A percentile compares a stretch with the other conserved stretches of the same genome.
Evolutionary conservation across 2,797 vertebrate species (phyloP).

Genomic region (Pogonophryne albipinna): DNA sequence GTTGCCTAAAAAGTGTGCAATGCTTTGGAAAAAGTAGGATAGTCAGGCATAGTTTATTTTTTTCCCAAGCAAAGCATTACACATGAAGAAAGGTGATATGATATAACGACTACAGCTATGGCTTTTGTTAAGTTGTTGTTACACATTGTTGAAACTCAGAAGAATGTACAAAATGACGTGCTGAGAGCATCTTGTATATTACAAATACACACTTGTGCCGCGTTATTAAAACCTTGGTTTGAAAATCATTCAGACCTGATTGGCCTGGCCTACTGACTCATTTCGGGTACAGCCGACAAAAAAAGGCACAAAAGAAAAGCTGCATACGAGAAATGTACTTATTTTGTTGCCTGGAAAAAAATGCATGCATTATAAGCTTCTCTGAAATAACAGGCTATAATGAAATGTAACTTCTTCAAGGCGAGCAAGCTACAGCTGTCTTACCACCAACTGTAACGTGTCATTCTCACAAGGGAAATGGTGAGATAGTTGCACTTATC

Average conservation of each 20-base stretch:
- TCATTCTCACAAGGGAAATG: constrained; percentile 47
- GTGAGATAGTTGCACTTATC: constrained; percentile 58
- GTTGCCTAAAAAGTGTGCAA: constrained; percentile 14
- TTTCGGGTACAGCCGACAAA: constrained; percentile 34
- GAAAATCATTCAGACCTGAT: constrained; percentile 42
- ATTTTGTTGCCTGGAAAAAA: constrained; percentile 33
- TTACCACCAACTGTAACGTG: constrained; percentile 49
- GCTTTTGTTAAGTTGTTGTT: background rate
- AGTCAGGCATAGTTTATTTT: constrained; percentile 6
- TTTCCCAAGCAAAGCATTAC: constrained; percentile 6
- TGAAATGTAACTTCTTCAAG: constrained; percentile 29
- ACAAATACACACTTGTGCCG: background rate
- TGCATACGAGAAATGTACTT: constrained; percentile 25
- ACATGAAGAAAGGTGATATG: background rate
- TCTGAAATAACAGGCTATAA: constrained; percentile 18
- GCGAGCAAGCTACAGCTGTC: constrained; percentile 33
- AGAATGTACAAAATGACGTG: constrained; percentile 14
- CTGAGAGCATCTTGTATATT: constrained; percentile 10
- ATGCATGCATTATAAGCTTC: constrained; percentile 32
- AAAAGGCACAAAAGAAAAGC: constrained; percentile 3
- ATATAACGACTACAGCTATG: background rate
- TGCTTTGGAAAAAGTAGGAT: constrained; percentile 2
- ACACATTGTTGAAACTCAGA: background rate
- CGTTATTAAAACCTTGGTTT: constrained; percentile 35
- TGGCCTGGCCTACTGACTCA: constrained; percentile 3